phyloP scores from a whole-genome alignment of 2,888 invertebrate genomes.

The Tetanocera ferruginea region DNA sequence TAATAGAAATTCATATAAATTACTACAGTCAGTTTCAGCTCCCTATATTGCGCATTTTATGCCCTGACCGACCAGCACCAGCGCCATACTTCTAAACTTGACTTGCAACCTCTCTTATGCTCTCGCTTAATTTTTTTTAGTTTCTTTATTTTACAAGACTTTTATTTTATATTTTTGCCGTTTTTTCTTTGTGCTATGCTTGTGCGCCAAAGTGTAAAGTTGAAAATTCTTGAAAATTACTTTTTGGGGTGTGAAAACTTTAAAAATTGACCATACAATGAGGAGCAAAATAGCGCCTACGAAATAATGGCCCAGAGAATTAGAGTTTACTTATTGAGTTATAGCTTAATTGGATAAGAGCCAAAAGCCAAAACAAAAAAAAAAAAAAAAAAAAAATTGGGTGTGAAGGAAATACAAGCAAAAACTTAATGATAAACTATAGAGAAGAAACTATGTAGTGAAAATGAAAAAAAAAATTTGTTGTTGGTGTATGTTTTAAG shows the following conservation, averaged over 20 bases:
- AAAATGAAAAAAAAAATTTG: too few species aligned
- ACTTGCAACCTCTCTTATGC: too few species aligned
- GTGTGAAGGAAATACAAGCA: neutral
- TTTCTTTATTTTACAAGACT: too few species aligned
- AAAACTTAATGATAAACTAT: neutral
- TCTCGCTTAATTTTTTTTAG: too few species aligned
- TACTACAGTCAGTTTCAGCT: neutral
- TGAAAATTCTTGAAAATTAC: conserved; percentile 38
- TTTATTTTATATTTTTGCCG: neutral
- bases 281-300: neutral
- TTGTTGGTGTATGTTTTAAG: too few species aligned
- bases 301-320: conserved; percentile 42
- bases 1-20: conserved; percentile 17
- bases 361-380: too few species aligned
- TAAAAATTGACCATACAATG: neutral
- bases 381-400: conserved; percentile 45
- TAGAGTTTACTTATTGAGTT: conserved; percentile 54
- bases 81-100: too few species aligned
- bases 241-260: conserved; percentile 39
- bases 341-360: conserved; percentile 68
- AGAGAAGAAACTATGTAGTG: too few species aligned
- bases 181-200: neutral
- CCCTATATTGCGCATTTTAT: neutral
- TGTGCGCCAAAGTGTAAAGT: conserved; percentile 24
- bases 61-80: neutral